Evolutionary conservation across 1,140 invertebrate genomes (phyloP).

Genomic region (Drosophila pruinosa): DNA sequence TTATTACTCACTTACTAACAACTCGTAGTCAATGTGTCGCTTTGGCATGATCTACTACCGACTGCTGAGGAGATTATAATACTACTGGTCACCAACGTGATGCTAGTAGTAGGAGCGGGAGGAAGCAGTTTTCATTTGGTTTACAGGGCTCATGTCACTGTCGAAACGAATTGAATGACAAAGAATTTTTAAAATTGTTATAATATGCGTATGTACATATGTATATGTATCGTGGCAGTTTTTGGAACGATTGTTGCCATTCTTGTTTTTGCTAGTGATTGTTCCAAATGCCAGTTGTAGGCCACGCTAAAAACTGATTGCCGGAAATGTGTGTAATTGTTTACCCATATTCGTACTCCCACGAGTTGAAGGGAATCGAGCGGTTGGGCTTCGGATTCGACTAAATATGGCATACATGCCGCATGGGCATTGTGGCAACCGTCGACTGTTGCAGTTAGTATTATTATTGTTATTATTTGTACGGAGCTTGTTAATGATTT

Average conservation of each 20-base stretch:
- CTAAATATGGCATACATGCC: conserved; percentile 35
- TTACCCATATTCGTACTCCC: conserved; percentile 56
- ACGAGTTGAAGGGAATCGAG: neutral
- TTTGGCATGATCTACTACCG: conserved; percentile 64
- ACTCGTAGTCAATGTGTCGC: conserved; percentile 51
- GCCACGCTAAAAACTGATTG: conserved; percentile 72
- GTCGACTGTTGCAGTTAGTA: conserved; percentile 65
- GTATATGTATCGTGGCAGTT: conserved; percentile 45
- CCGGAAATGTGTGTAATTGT: conserved; percentile 74
- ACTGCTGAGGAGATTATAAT: neutral
- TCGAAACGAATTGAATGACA: conserved; percentile 70
- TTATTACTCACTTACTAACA: too few species aligned
- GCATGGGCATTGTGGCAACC: conserved; percentile 68
- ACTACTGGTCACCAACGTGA: neutral
- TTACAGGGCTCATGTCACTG: conserved; percentile 35
- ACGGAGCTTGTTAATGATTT: conserved; percentile 75
- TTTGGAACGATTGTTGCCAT: neutral
- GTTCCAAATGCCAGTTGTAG: conserved; percentile 11
- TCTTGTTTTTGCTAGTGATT: neutral
- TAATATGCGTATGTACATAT: too few species aligned
- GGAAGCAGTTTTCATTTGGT: conserved; percentile 1
- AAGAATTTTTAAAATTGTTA: conserved; percentile 67
- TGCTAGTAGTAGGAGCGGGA: neutral
- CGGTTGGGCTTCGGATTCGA: neutral
- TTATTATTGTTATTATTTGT: conserved; percentile 81